phyloP scores from a whole-genome alignment of 2,888 invertebrate genomes.

The Leistus spinibarbis region DNA sequence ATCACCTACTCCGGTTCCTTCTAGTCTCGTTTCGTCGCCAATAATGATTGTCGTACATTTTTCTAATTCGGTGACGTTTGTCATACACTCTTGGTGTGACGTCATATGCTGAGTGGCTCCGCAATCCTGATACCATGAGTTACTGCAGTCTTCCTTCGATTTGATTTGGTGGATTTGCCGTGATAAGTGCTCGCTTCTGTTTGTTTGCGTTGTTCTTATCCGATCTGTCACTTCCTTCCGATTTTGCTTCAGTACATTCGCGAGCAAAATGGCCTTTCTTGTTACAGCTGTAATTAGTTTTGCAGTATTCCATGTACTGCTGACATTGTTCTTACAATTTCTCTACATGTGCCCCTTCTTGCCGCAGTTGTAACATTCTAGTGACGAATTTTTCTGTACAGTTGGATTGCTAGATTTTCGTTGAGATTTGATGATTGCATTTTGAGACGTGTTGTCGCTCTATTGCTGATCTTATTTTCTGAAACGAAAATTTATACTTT shows the following conservation, averaged over 20 bases:
- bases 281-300: conserved; percentile 11
- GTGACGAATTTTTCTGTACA: background rate
- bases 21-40: too few relatives aligned
- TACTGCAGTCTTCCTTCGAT: conserved; percentile 15
- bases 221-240: background rate
- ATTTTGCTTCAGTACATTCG: conserved; percentile 1
- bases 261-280: conserved; percentile 27
- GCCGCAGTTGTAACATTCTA: conserved; percentile 13
- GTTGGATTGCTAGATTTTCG: too few relatives aligned
- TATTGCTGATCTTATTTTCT: too few relatives aligned
- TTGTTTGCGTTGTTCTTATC: background rate
- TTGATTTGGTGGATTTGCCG: conserved; percentile 25
- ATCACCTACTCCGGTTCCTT: too few relatives aligned
- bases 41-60: too few relatives aligned
- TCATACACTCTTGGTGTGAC: too few relatives aligned
- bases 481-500: too few relatives aligned
- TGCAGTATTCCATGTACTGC: conserved; percentile 27
- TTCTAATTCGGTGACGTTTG: too few relatives aligned
- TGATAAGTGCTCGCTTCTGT: conserved; percentile 20
- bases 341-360: conserved; percentile 19
- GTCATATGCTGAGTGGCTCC: conserved; percentile 18
- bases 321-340: conserved; percentile 11
- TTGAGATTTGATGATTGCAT: too few relatives aligned
- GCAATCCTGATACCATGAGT: conserved; percentile 46
- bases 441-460: too few relatives aligned